A percentile compares a stretch with the other conserved stretches of the same genome.
phyloP scores from a whole-genome alignment of 2,113 vertebrate genomes.

The Mirounga angustirostris region DNA sequence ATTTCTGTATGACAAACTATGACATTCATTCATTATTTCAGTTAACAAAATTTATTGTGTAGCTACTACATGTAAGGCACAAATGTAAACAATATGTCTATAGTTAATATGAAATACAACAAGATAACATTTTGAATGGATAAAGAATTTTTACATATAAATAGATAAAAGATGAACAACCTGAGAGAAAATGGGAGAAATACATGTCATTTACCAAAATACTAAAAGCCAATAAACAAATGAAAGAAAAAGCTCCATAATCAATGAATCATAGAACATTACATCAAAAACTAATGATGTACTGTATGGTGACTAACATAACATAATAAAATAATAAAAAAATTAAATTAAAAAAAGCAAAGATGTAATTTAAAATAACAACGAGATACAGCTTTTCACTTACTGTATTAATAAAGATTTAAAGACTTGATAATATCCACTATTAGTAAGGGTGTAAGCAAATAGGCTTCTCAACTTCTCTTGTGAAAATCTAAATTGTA shows the following conservation, averaged over 20 bases:
- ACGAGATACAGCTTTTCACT: constrained; percentile 46
- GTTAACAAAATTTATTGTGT: background rate
- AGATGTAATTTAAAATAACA: constrained; percentile 52
- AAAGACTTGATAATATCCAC: background rate
- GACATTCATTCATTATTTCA: background rate
- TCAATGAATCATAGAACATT: background rate
- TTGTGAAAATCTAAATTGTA: constrained; percentile 34
- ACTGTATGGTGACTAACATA: too few species aligned
- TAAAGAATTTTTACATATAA: constrained; percentile 48
- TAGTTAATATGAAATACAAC: background rate
- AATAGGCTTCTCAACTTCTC: constrained; percentile 12
- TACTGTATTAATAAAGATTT: constrained; percentile 62
- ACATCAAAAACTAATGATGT: too few species aligned
- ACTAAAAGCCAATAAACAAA: constrained; percentile 22
- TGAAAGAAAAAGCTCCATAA: constrained; percentile 10
- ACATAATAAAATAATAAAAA: too few species aligned
- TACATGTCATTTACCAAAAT: constrained; percentile 31
- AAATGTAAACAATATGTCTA: background rate
- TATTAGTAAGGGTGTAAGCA: background rate
- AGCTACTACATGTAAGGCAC: background rate
- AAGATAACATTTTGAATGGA: constrained; percentile 39
- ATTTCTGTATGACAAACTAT: background rate
- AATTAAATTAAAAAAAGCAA: background rate
- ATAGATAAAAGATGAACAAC: constrained; percentile 45
- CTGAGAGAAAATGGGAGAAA: constrained; percentile 41